phyloP scores from a whole-genome alignment of 2,888 invertebrate genomes.

The Epinotia nisella region DNA sequence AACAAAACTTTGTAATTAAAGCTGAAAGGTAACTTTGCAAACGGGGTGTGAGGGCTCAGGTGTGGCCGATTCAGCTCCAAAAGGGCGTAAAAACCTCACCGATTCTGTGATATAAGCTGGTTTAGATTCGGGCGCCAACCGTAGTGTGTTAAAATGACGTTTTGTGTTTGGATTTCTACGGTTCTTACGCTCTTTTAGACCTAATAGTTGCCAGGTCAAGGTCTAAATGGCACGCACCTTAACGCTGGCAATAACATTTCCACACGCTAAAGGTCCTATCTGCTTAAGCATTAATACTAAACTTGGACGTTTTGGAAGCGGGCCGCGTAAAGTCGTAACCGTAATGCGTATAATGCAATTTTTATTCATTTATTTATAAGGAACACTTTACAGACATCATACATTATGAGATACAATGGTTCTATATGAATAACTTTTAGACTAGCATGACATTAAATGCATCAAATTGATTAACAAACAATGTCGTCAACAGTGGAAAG shows the following conservation, averaged over 20 bases:
- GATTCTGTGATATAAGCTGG: not conserved
- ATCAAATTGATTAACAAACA: too few relatives aligned
- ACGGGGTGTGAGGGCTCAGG: not conserved
- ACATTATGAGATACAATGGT: too few relatives aligned
- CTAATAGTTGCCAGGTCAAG: not conserved
- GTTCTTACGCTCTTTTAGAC: slow-evolving; percentile 13
- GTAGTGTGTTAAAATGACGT: not conserved
- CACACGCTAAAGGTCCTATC: not conserved
- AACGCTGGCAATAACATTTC: not conserved
- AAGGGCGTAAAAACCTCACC: not conserved
- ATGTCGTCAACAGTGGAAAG: too few relatives aligned
- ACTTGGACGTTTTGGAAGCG: not conserved
- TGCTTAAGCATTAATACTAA: not conserved
- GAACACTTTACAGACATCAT: too few relatives aligned
- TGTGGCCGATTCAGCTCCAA: not conserved
- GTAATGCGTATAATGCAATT: slow-evolving; percentile 23
- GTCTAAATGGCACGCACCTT: slow-evolving; percentile 9
- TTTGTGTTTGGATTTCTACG: not conserved
- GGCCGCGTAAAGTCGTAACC: not conserved
- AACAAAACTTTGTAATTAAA: slow-evolving; percentile 14
- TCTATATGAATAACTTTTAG: too few relatives aligned
- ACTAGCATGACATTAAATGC: too few relatives aligned
- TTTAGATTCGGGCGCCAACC: not conserved
- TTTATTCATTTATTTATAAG: too few relatives aligned
- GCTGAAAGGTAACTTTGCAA: not conserved